Evolutionary conservation across 2,113 vertebrate genomes (phyloP), one percentile per base, ranked within the genome.

Genomic region (Dipodomys spectabilis): DNA sequence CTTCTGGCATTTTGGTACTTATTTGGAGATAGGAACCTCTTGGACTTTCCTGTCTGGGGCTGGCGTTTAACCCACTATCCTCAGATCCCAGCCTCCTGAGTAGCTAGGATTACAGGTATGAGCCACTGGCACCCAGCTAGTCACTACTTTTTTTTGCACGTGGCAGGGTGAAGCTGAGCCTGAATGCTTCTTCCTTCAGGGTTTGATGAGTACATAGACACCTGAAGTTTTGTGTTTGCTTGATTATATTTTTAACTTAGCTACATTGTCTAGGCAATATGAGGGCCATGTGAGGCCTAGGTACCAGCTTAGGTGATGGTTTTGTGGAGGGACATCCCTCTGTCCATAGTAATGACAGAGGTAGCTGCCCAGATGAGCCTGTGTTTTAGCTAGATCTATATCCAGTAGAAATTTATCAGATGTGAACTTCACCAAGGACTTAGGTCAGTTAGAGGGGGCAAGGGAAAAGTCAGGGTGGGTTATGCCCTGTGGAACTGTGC

Each of bases 241-340:
- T 60, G 64, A 19, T 25, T 69, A 30, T 78, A n/a, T 15, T 73
- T 82, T 86, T 45, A 74, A 25, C 28, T 60, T 67, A 35, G 64
- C 62, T 32, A 18, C 0, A 11, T 87, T 75, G 20, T 0, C 69
- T n/a, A 0, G 4, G 6, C 27, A 15, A 0, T 9, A 3, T 25
- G 15, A 45, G 19, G 19, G 19, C 2, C 12, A 2, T 1, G 10
- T 4, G 7, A 27, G 35, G 12, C 16, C 4, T 0, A 4, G 3
- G 19, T 23, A 22, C 45, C 13, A 39, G 39, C 6, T 11, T 35
- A 30, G 45, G 53, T 1, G 13, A 67, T 32, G 1, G 6, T 23
- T 64, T 32, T n/a, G 3, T 1, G 32, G 25, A 82, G 8, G 9
- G 4, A 62, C 30, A 15, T 53, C 8, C 9, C 22, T 88, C 18